A percentile compares a stretch with the other conserved stretches of the same genome.
These are phyloP conservation scores for Apamea sordens DNA, from an alignment of 2,888 invertebrate genomes.

Conservation along the genomic window DNA sequence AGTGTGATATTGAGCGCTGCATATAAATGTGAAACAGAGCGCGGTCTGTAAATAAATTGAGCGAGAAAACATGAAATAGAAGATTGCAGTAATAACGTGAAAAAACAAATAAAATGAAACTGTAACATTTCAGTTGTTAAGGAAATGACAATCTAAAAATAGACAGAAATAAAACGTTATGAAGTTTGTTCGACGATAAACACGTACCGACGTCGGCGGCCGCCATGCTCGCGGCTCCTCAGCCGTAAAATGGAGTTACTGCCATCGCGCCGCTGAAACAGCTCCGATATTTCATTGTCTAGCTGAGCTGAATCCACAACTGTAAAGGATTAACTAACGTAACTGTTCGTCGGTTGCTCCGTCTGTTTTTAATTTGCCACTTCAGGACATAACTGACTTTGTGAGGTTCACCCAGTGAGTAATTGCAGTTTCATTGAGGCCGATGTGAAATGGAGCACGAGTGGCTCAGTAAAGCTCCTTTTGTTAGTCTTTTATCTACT, in stretches of 20 bases:
- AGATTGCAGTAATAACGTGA: conserved; percentile 2
- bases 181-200: conserved; percentile 74
- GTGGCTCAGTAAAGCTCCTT: conserved; percentile 31
- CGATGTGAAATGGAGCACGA: conserved; percentile 39
- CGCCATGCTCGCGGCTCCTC: conserved; percentile 60
- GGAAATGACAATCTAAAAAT: conserved; percentile 69
- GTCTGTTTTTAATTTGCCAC: conserved; percentile 61
- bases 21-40: conserved; percentile 21
- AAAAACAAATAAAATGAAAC: conserved; percentile 24
- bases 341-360: conserved; percentile 52
- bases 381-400: conserved; percentile 48
- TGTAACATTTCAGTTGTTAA: conserved; percentile 42
- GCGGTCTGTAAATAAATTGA: conserved; percentile 32
- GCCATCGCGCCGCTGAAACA: conserved; percentile 71
- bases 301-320: conserved; percentile 73
- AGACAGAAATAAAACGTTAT: conserved; percentile 66
- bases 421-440: conserved; percentile 57
- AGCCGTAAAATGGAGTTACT: conserved; percentile 76
- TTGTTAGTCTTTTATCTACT: conserved; percentile 44
- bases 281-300: conserved; percentile 77
- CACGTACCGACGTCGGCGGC: conserved; percentile 60
- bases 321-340: conserved; percentile 68
- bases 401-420: conserved; percentile 45
- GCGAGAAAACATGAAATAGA: conserved; percentile 16
- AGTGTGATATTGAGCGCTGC: conserved; percentile 37